A percentile compares a stretch with the other conserved stretches of the same genome.
Conservation (phyloP, 2,888 invertebrate species). For the Pterostichus madidus region DNA sequence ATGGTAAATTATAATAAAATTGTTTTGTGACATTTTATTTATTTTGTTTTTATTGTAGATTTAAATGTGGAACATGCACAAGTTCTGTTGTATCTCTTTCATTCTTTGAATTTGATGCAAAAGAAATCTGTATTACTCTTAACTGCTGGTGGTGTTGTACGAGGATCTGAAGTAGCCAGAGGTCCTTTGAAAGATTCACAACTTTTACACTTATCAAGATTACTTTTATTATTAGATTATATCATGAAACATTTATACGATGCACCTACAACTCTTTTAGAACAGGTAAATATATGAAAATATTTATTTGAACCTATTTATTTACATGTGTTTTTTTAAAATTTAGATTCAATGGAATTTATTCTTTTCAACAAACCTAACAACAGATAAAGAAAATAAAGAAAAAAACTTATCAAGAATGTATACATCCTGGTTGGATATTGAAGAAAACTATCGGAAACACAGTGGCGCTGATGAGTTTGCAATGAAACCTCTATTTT, state of each 20-base stretch:
- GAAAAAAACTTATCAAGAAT: slow-evolving; percentile 81
- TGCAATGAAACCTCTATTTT: slow-evolving; percentile 93
- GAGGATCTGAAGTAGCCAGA: slow-evolving; percentile 84
- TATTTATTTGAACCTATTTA: slow-evolving; percentile 66
- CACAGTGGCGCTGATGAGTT: slow-evolving; percentile 81
- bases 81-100: slow-evolving; percentile 94
- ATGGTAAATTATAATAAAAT: slow-evolving; percentile 78
- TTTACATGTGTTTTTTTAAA: slow-evolving; percentile 14
- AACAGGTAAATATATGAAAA: slow-evolving; percentile 82
- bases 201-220: slow-evolving; percentile 88
- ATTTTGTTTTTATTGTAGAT: slow-evolving; percentile 79
- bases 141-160: slow-evolving; percentile 87
- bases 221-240: slow-evolving; percentile 94
- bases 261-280: slow-evolving; percentile 90
- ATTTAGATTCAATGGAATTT: slow-evolving; percentile 88
- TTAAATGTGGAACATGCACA: slow-evolving; percentile 98
- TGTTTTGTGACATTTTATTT: not conserved
- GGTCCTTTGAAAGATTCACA: slow-evolving; percentile 83
- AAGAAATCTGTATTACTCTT: slow-evolving; percentile 95
- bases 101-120: slow-evolving; percentile 96
- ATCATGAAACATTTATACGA: slow-evolving; percentile 97
- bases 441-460: slow-evolving; percentile 87
- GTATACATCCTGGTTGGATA: slow-evolving; percentile 86
- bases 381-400: slow-evolving; percentile 81
- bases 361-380: slow-evolving; percentile 83